Percentiles rank a stretch among this genome's conserved stretches.
Evolutionary conservation across 2,113 vertebrate species (phyloP).

Genomic region (Sorex araneus): DNA sequence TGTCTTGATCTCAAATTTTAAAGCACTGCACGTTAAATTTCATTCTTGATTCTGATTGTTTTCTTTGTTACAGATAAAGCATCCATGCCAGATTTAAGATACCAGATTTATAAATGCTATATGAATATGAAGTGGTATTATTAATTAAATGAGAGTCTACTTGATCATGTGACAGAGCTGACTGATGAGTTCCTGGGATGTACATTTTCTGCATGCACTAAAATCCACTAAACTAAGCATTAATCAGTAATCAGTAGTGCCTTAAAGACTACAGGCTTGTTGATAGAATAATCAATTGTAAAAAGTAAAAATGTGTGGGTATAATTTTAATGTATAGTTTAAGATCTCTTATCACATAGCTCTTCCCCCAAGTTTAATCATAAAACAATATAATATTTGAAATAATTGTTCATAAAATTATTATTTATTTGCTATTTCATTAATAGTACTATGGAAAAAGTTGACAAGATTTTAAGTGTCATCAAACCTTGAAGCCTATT

Average conservation of each 20-base stretch:
- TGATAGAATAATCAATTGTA: conserved; percentile 79
- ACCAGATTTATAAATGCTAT: conserved; percentile 80
- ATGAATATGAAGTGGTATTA: conserved; percentile 77
- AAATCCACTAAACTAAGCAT: conserved; percentile 83
- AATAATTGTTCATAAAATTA: conserved; percentile 67
- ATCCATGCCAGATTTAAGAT: conserved; percentile 77
- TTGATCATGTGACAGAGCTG: conserved; percentile 77
- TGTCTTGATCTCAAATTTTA: conserved; percentile 88
- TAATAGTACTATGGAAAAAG: conserved; percentile 14
- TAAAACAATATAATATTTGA: conserved; percentile 61
- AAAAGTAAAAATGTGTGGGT: conserved; percentile 53
- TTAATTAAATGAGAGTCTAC: conserved; percentile 87
- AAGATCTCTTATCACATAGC: conserved; percentile 44
- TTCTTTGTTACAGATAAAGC: conserved; percentile 83
- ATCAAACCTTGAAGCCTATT: conserved; percentile 4
- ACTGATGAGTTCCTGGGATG: conserved; percentile 86
- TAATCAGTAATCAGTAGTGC: conserved; percentile 83
- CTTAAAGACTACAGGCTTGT: conserved; percentile 79
- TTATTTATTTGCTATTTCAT: conserved; percentile 54
- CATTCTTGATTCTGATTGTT: conserved; percentile 88
- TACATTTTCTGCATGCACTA: conserved; percentile 84
- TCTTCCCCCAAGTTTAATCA: conserved; percentile 58
- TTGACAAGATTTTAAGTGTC: conserved; percentile 51
- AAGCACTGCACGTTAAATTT: conserved; percentile 88
- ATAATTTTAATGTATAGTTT: conserved; percentile 74